Evolutionary conservation across 2,113 vertebrate species (phyloP), one percentile per base, ranked within the genome.

Genomic region (Pseudopodoces humilis): DNA sequence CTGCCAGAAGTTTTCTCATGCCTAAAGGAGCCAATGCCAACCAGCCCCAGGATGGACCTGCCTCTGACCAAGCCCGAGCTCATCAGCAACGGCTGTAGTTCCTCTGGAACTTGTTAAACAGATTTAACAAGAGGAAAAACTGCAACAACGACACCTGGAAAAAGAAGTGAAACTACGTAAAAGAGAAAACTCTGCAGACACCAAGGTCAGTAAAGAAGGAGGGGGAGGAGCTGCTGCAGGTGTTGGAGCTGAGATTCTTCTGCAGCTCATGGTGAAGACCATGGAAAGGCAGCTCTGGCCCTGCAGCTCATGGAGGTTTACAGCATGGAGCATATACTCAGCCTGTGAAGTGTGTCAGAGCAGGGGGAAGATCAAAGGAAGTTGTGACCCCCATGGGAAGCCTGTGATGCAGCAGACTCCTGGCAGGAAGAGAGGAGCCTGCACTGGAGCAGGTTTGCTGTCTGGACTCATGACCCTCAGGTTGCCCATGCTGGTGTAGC

Each of bases 21-120:
- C n/a, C 37, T 20, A 13, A 30, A 13, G 24, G 17, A 69, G 43
- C 37, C 23, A 69, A 23, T 12, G 33, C 35, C 55, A 39, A 33
- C 8, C 1, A 2, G 16, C 4, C 8, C 10, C 35, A 56, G 33
- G 12, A 16, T 6, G 23, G 55, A 62, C 3, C 47, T n/a, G 22
- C 24, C 10, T 53, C 41, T 35, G 47, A 14, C 41, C 22, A 23
- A 43, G 25, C 14, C 56, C 0, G 0, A 69, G n/a, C 25, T n/a
- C 63, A 39, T 35, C 47, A 28, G 41, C 2, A 0, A 62, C 13
- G 11, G 25, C 5, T 22, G 2, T 56, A 16, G 24, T 1, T 15
- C 41, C 49, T 70, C 43, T 49, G 64, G 49, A 49, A 39, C 39
- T 39, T 39, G 13, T 49, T 39, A 39, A n/a, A 46, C 23, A 44